Conservation (phyloP, 2,113 vertebrate species). For the Microtus montanus region DNA sequence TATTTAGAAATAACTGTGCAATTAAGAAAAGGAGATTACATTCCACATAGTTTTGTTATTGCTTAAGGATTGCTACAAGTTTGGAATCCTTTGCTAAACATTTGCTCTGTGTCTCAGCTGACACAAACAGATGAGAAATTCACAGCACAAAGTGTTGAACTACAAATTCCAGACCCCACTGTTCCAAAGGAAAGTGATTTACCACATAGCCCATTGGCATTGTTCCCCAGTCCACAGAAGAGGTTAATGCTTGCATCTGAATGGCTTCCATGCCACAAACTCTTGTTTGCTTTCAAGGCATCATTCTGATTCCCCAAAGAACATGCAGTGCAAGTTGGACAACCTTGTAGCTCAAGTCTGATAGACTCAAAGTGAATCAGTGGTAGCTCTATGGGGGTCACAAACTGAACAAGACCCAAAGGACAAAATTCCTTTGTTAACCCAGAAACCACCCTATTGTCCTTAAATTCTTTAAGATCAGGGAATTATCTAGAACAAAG, state of each 20-base stretch:
- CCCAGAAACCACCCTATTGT: slow-evolving; percentile 25
- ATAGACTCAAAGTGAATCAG: neutral
- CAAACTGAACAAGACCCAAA: slow-evolving; percentile 35
- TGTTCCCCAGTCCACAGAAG: neutral
- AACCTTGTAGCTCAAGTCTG: neutral
- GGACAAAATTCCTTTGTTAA: slow-evolving; percentile 60
- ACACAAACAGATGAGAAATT: slow-evolving; percentile 70
- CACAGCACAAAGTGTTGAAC: slow-evolving; percentile 36
- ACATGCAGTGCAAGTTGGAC: neutral
- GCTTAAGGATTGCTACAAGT: slow-evolving; percentile 74
- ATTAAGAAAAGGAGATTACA: slow-evolving; percentile 72
- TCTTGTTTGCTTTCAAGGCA: neutral
- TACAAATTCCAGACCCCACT: slow-evolving; percentile 57
- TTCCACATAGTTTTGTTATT: slow-evolving; percentile 78
- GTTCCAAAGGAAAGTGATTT: slow-evolving; percentile 49
- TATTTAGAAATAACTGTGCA: slow-evolving; percentile 75
- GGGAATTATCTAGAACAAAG: slow-evolving; percentile 43
- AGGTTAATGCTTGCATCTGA: neutral
- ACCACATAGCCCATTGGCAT: neutral
- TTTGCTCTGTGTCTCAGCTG: slow-evolving; percentile 68
- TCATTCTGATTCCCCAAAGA: neutral
- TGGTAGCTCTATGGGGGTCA: neutral
- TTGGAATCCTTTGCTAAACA: slow-evolving; percentile 75
- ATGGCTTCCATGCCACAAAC: neutral
- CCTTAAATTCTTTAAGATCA: slow-evolving; percentile 55